Conservation (phyloP, 2,888 invertebrate genomes). For the Xestia rhomboidea region DNA sequence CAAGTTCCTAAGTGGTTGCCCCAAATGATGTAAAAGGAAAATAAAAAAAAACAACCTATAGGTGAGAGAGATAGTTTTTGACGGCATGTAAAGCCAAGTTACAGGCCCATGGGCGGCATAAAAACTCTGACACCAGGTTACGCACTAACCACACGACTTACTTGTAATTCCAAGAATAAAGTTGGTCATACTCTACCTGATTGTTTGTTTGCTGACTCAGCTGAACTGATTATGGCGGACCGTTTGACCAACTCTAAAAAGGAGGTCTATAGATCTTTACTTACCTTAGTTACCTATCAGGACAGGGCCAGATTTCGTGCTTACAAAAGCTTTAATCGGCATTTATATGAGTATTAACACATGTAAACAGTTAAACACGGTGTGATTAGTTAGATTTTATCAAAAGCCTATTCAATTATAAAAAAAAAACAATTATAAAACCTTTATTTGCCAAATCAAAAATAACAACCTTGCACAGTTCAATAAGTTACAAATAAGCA, state of each 20-base stretch:
- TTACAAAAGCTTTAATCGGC: not conserved
- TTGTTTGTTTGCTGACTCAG: constrained; percentile 36
- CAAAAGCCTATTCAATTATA: not conserved
- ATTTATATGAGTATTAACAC: not conserved
- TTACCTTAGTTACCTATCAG: not conserved
- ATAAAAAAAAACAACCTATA: not conserved
- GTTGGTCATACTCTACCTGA: not conserved
- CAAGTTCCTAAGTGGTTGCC: not conserved
- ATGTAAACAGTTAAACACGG: not conserved
- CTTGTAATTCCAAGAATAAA: constrained; percentile 4
- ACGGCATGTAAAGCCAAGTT: no score
- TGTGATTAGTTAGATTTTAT: not conserved
- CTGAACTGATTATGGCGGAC: not conserved
- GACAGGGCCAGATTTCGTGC: not conserved
- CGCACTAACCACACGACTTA: no score
- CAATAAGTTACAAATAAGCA: no score
- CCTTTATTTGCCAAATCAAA: no score
- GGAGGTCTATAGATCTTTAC: not conserved
- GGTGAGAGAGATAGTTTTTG: no score
- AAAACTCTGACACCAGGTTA: no score
- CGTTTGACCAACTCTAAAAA: not conserved
- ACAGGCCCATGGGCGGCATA: no score
- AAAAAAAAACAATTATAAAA: no score
- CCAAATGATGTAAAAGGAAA: not conserved
- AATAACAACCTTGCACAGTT: no score